phyloP scores from a whole-genome alignment of 2,113 vertebrate species.

The Misgurnus anguillicaudatus region DNA sequence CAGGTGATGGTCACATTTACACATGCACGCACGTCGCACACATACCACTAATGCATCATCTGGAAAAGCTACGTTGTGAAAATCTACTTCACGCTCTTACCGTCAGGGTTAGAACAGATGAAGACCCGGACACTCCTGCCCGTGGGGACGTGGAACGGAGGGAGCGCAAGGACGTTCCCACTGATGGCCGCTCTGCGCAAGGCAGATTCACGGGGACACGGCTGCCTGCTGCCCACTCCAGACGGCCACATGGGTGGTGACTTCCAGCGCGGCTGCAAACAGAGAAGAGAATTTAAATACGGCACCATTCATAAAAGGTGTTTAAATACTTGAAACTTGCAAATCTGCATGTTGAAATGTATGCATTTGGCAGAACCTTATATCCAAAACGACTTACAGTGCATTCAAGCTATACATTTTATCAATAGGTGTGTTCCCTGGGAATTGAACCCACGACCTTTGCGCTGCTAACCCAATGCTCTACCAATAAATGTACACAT shows the following conservation, averaged over 20 bases:
- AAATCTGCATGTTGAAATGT: background rate
- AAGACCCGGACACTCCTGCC: slow-evolving; percentile 91
- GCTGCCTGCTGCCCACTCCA: slow-evolving; percentile 82
- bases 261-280: slow-evolving; percentile 74
- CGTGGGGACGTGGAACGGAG: slow-evolving; percentile 84
- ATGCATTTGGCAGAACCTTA: too few relatives aligned
- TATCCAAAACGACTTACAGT: too few relatives aligned
- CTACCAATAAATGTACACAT: too few relatives aligned
- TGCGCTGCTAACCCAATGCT: too few relatives aligned
- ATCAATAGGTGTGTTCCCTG: too few relatives aligned
- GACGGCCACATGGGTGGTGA: slow-evolving; percentile 88
- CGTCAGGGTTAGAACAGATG: slow-evolving; percentile 92
- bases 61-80: background rate
- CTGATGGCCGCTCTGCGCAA: slow-evolving; percentile 88
- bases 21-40: background rate
- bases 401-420: too few relatives aligned
- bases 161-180: slow-evolving; percentile 86
- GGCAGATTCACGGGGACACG: slow-evolving; percentile 88
- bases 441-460: too few relatives aligned
- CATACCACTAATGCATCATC: slow-evolving; percentile 17
- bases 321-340: background rate
- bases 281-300: slow-evolving; percentile 1
- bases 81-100: slow-evolving; percentile 67
- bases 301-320: background rate
- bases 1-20: background rate